Evolutionary conservation across 2,888 invertebrate genomes (phyloP), one percentile per base, ranked within the genome.

Genomic region (Therioaphis trifolii): DNA sequence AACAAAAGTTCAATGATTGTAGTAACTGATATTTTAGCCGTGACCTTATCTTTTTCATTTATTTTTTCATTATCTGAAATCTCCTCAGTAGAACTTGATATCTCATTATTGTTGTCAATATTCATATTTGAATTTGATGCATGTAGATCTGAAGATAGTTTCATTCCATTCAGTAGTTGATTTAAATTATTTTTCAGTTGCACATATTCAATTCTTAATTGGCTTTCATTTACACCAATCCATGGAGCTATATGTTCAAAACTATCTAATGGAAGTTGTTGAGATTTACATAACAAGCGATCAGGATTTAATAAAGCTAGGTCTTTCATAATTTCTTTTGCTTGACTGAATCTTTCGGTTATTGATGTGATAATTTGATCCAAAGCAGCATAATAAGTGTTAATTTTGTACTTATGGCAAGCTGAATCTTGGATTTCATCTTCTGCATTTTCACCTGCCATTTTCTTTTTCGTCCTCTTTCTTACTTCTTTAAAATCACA

Each of bases 401-500:
- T 9, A 46, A 46, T 35, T 66, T 66, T 66, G 35, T 35, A 66
- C 0, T 66, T 66, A 35, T 66, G 29, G 29, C 29, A 66, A 66
- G 11, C 29, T 35, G n/a, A 35, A 18, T 66, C 9, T 66, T 29
- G n/a, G 18, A 66, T 66, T 66, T 66, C 18, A 66, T 66, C 63
- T 18, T 9, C 18, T 66, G 29, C 35, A 35, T 35, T 66, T 66
- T 35, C 35, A 66, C 35, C 63, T n/a, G 35, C 9, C 29, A 66
- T 66, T 66, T 66, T 66, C n/a, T 66, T 66, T 35, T 35, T 66
- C 2, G 18, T 66, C 9, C 35, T 29, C 2, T 66, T 66, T 18
- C 29, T n/a, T n/a, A n/a, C n/a, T 35, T 66, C 63, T 66, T 66
- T 66, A 35, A 66, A 66, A 35, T 66, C 63, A n/a, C n/a, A n/a